phyloP scores from a whole-genome alignment of 2,113 vertebrate genomes.

The Lycaon pictus region DNA sequence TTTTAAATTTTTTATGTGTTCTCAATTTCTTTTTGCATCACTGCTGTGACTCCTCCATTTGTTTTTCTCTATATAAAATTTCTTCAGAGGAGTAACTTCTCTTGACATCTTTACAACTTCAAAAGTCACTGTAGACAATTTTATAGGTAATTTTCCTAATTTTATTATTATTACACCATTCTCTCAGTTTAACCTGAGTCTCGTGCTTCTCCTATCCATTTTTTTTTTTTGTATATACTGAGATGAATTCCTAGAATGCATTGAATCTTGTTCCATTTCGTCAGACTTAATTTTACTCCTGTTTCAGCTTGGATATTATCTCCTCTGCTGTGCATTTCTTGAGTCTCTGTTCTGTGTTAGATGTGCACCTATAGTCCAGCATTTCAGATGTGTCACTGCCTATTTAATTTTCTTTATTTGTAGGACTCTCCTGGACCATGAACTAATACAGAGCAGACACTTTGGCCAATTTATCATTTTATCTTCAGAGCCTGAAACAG shows the following conservation, averaged over 20 bases:
- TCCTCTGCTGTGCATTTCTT: background rate
- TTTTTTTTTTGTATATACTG: background rate
- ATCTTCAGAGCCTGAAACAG: background rate
- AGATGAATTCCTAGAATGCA: background rate
- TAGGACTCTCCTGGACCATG: background rate
- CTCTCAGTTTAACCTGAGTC: background rate
- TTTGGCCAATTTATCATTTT: background rate
- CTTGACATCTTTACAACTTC: background rate
- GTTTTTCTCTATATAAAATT: background rate
- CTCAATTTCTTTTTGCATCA: background rate
- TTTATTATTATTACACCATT: background rate
- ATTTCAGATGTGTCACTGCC: background rate
- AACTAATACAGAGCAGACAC: background rate
- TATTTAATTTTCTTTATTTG: background rate
- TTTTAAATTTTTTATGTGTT: background rate
- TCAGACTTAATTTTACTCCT: background rate
- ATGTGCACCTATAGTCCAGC: background rate
- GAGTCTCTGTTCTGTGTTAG: background rate
- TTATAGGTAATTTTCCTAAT: background rate
- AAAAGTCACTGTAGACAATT: background rate
- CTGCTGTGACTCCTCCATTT: background rate
- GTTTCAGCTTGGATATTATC: background rate
- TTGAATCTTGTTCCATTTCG: background rate
- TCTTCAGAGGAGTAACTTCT: background rate
- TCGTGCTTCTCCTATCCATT: background rate